Evolutionary conservation across 2,113 vertebrate genomes (phyloP).

Genomic region (Cepphus grylle): DNA sequence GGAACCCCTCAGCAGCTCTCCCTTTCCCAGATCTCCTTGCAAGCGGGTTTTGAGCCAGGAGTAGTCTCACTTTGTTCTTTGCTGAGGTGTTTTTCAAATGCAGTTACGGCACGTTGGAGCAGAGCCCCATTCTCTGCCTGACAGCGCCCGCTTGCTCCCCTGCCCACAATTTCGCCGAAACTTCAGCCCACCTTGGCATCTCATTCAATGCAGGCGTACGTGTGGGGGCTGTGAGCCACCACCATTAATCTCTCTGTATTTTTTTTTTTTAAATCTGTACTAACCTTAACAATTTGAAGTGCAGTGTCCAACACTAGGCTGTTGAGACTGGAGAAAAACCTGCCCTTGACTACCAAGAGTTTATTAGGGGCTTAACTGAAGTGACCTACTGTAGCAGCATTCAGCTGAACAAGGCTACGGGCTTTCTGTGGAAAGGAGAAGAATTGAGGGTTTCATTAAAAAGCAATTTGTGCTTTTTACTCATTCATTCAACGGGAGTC

Average conservation of each 20-base stretch:
- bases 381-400: conserved; percentile 68
- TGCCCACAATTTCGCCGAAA: not conserved
- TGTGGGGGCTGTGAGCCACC: conserved; percentile 30
- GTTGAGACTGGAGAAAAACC: conserved; percentile 56
- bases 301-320: conserved; percentile 61
- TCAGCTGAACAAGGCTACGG: conserved; percentile 62
- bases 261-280: not conserved
- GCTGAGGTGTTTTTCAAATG: not conserved
- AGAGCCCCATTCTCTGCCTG: not conserved
- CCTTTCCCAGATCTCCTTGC: not conserved
- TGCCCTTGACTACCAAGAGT: conserved; percentile 64
- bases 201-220: not conserved
- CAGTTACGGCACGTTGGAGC: not conserved
- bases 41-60: not conserved
- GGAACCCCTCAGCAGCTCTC: not conserved
- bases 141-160: not conserved
- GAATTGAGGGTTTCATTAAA: conserved; percentile 79
- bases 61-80: not conserved
- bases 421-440: conserved; percentile 66
- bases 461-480: conserved; percentile 78
- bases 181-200: conserved; percentile 28
- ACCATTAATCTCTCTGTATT: conserved; percentile 42
- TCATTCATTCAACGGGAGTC: conserved; percentile 68
- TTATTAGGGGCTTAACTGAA: conserved; percentile 73
- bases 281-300: conserved; percentile 67